phyloP scores from a whole-genome alignment of 2,888 invertebrate species.

The Drosophila macrospina region DNA sequence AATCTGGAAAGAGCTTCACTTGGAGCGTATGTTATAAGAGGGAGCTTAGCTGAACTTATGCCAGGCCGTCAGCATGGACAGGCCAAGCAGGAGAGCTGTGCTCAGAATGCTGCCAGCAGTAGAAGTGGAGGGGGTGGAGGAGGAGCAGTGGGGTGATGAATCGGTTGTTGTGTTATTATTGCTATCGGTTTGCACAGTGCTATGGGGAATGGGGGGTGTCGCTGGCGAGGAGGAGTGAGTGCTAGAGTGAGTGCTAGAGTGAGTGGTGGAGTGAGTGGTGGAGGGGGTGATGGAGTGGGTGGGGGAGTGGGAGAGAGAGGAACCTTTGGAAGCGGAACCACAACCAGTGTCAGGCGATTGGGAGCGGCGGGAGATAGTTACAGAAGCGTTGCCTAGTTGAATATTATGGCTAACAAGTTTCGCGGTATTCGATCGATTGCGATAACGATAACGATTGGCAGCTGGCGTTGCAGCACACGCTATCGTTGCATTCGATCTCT shows the following conservation, averaged over 20 bases:
- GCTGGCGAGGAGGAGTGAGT: constrained; percentile 4
- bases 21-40: neutral
- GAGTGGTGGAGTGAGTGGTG: constrained; percentile 10
- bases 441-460: constrained; percentile 60
- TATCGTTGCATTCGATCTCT: constrained; percentile 6
- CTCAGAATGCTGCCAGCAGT: constrained; percentile 85
- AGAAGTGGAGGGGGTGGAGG: constrained; percentile 54
- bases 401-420: constrained; percentile 73
- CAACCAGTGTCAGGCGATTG: constrained; percentile 65
- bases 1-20: neutral
- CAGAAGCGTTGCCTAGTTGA: constrained; percentile 79
- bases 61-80: constrained; percentile 83
- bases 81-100: constrained; percentile 82
- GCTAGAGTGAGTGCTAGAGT: constrained; percentile 23
- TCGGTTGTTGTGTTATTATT: constrained; percentile 40
- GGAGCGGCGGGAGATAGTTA: constrained; percentile 66
- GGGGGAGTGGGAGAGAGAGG: constrained; percentile 25
- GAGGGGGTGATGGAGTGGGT: constrained; percentile 26
- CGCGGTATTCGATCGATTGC: constrained; percentile 71
- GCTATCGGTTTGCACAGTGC: constrained; percentile 32
- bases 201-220: constrained; percentile 8
- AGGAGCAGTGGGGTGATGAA: too few species aligned
- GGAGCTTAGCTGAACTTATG: constrained; percentile 65
- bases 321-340: constrained; percentile 71
- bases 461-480: constrained; percentile 4